Evolutionary conservation across 2,888 invertebrate species (phyloP).

Genomic region (Balanococcus diminutus): DNA sequence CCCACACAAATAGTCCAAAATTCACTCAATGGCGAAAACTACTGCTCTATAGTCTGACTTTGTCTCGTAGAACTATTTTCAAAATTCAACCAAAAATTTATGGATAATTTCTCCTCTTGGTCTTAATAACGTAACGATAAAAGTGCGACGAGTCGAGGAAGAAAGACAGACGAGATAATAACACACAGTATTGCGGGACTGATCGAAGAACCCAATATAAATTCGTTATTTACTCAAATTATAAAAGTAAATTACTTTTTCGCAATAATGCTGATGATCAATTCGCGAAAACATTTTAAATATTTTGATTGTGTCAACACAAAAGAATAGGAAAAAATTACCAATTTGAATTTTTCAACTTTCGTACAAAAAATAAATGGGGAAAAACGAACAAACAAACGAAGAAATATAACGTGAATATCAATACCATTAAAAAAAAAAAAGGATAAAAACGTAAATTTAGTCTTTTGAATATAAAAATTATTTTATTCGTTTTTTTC

Average conservation of each 20-base stretch:
- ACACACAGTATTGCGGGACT: neutral
- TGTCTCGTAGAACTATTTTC: neutral
- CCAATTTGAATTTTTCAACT: neutral
- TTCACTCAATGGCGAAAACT: constrained; percentile 24
- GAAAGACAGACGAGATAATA: neutral
- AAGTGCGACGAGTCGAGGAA: neutral
- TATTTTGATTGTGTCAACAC: constrained; percentile 6
- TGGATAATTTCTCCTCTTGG: neutral
- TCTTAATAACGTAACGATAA: neutral
- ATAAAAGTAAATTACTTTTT: constrained; percentile 23
- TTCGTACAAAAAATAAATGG: neutral
- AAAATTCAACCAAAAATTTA: neutral
- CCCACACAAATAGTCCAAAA: constrained; percentile 27
- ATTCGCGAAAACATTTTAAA: constrained; percentile 22
- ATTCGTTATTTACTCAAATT: constrained; percentile 10
- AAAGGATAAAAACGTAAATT: constrained; percentile 19
- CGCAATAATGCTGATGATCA: neutral
- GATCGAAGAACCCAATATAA: neutral
- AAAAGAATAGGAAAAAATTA: neutral
- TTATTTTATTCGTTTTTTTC: neutral
- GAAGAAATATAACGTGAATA: constrained; percentile 15
- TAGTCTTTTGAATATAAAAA: constrained; percentile 31
- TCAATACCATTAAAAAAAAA: neutral
- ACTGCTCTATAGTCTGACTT: neutral
- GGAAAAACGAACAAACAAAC: neutral